Conservation (phyloP, 2,888 invertebrate species). For the Hesperia comma region DNA sequence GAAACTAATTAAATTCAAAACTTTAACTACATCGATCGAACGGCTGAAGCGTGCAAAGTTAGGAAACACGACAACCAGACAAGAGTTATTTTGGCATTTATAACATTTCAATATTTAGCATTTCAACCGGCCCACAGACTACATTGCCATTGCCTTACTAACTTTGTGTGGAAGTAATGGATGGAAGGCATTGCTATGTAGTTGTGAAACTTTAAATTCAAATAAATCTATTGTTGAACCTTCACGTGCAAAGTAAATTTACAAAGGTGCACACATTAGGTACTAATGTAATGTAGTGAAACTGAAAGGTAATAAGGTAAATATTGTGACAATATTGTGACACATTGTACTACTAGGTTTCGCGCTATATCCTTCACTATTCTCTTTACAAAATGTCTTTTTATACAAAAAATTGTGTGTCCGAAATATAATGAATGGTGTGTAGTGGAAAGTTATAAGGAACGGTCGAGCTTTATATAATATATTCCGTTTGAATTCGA, state of each 20-base stretch:
- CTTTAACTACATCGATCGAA: too few species aligned
- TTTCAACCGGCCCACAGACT: conserved; percentile 3
- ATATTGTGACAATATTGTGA: not conserved
- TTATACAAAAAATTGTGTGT: too few species aligned
- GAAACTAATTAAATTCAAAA: too few species aligned
- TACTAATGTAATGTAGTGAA: not conserved
- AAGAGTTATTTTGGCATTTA: too few species aligned
- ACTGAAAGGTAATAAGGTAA: not conserved
- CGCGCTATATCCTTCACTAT: too few species aligned
- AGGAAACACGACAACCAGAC: not conserved
- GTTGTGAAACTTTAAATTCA: conserved; percentile 32
- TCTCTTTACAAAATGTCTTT: too few species aligned
- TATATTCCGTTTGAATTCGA: too few species aligned
- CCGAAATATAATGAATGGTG: too few species aligned
- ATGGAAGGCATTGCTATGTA: conserved; percentile 31
- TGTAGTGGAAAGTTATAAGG: too few species aligned
- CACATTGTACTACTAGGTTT: not conserved
- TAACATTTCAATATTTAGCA: too few species aligned
- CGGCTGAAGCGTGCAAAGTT: too few species aligned
- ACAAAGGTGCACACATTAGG: conserved; percentile 5
- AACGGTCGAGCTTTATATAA: too few species aligned
- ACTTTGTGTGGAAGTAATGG: conserved; percentile 27
- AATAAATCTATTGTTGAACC: conserved; percentile 35
- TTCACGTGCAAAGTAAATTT: conserved; percentile 17
- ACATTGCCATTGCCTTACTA: conserved; percentile 17